phyloP scores from a whole-genome alignment of 1,140 invertebrate genomes.

The Cephus cinctus region DNA sequence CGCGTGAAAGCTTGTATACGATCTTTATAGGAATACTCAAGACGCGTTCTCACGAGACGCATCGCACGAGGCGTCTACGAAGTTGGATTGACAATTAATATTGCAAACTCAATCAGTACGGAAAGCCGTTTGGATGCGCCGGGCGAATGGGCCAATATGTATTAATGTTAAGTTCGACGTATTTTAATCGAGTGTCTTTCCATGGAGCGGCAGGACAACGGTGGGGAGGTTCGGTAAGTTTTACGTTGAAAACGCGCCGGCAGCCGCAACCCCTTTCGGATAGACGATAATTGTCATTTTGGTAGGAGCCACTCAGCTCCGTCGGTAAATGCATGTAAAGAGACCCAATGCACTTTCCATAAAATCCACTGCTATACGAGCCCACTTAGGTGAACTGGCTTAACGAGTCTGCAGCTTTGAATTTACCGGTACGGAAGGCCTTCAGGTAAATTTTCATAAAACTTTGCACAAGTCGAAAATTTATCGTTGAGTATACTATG shows the following conservation, averaged over 20 bases:
- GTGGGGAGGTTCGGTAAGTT: conserved; percentile 14
- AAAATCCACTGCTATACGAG: conserved; percentile 57
- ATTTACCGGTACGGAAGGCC: no score
- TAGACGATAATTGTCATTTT: conserved; percentile 47
- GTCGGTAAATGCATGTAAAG: conserved; percentile 46
- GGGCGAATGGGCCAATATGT: conserved; percentile 24
- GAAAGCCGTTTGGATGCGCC: neutral
- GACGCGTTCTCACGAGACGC: no score
- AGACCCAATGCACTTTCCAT: conserved; percentile 56
- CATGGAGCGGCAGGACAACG: neutral
- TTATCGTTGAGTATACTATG: no score
- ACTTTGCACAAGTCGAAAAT: no score
- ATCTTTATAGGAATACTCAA: no score
- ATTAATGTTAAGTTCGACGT: conserved; percentile 31
- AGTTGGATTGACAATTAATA: conserved; percentile 51
- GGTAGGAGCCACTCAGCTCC: conserved; percentile 39
- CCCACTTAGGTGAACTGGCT: conserved; percentile 48
- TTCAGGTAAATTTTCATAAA: no score
- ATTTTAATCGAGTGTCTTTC: conserved; percentile 25
- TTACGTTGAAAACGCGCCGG: conserved; percentile 16
- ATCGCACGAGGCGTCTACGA: no score
- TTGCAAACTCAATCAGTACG: conserved; percentile 43
- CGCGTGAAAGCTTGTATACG: no score
- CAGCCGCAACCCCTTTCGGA: no score
- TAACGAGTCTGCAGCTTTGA: conserved; percentile 28